Percentiles rank a stretch among this genome's conserved stretches.
These are phyloP conservation scores for Sebastes oblongus DNA, from an alignment of 2,797 vertebrate genomes.

Conservation along the genomic window DNA sequence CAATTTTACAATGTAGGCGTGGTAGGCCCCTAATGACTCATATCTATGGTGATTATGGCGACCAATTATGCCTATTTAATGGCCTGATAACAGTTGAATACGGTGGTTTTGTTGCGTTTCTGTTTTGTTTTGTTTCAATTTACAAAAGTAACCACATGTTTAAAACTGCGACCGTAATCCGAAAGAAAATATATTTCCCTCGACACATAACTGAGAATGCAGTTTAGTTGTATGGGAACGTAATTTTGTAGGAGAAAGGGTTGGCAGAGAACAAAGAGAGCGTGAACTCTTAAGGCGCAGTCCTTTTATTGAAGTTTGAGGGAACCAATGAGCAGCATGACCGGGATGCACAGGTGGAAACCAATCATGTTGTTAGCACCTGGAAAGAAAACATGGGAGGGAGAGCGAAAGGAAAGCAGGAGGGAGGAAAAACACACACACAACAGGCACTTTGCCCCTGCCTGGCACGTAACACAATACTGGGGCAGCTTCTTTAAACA, in stretches of 20 bases:
- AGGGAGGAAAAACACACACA: background rate
- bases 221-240: background rate
- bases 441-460: background rate
- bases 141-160: background rate
- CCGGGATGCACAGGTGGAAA: background rate
- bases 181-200: background rate
- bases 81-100: no score
- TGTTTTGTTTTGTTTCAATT: background rate
- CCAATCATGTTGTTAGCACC: background rate
- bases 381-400: background rate
- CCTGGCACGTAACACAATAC: background rate
- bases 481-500: slow-evolving; percentile 45
- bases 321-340: background rate
- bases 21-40: no score
- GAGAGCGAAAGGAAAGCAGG: background rate
- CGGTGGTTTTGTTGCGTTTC: background rate
- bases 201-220: background rate
- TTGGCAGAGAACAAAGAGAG: background rate
- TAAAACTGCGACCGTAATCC: background rate
- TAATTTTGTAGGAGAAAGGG: background rate
- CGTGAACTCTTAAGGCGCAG: background rate
- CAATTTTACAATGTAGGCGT: no score
- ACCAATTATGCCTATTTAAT: no score
- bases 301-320: background rate
- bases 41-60: no score